These are phyloP conservation scores for Macaria liturata DNA, from an alignment of 2,888 invertebrate species.

Conservation along the genomic window DNA sequence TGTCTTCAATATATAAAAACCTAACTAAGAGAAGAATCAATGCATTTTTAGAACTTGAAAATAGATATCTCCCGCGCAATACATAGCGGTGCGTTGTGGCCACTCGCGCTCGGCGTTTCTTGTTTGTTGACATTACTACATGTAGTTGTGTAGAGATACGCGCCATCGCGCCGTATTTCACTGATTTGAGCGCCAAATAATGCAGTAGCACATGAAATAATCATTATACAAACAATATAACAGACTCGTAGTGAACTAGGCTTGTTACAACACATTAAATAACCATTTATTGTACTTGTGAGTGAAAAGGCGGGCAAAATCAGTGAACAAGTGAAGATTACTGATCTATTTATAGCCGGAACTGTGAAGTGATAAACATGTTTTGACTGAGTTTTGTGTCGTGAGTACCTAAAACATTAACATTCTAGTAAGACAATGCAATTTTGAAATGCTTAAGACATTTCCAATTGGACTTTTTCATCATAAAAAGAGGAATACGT, in stretches of 20 bases:
- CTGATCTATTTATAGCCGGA: constrained; percentile 73
- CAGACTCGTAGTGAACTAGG: constrained; percentile 44
- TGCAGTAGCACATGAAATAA: constrained; percentile 45
- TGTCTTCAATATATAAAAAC: no score
- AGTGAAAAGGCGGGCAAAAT: constrained; percentile 72
- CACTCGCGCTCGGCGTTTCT: constrained; percentile 45
- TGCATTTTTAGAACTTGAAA: constrained; percentile 13
- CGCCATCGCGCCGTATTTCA: constrained; percentile 65
- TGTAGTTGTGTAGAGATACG: constrained; percentile 67
- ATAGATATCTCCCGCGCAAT: constrained; percentile 44
- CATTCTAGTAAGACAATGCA: constrained; percentile 43
- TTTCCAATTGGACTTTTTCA: constrained; percentile 42
- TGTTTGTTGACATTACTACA: constrained; percentile 70
- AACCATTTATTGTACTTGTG: constrained; percentile 47
- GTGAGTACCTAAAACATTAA: constrained; percentile 34
- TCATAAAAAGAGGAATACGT: constrained; percentile 48
- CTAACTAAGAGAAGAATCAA: background rate
- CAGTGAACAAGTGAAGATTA: constrained; percentile 71
- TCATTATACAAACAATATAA: constrained; percentile 45
- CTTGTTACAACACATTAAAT: constrained; percentile 41
- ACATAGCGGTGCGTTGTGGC: constrained; percentile 39
- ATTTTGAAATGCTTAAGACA: constrained; percentile 33
- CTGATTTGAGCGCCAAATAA: constrained; percentile 52
- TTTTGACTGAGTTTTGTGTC: constrained; percentile 43
- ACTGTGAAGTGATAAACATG: constrained; percentile 59